Percentiles rank a stretch among this genome's conserved stretches.
phyloP scores from a whole-genome alignment of 2,797 vertebrate genomes.

The Alcedo quadribrachys region DNA sequence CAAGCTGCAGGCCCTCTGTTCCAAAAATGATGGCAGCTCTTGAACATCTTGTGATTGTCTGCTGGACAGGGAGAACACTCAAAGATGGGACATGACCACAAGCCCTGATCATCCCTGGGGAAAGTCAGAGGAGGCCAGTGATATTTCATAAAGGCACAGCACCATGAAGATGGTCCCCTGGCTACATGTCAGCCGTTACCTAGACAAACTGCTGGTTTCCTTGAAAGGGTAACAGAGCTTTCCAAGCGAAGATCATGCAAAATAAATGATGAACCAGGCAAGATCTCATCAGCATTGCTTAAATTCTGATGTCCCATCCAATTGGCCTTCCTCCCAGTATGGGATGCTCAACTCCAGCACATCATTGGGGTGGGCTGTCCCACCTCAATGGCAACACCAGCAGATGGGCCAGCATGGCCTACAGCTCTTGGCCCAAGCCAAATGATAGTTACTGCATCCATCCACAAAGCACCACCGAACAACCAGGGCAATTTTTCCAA shows the following conservation, averaged over 20 bases:
- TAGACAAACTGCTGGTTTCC: background rate
- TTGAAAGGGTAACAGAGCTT: background rate
- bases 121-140: background rate
- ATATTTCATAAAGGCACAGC: fast-evolving
- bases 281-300: background rate
- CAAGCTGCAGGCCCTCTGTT: background rate
- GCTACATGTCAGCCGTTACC: background rate
- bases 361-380: background rate
- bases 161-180: background rate
- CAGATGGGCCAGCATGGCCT: background rate
- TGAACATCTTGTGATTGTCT: fast-evolving
- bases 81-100: fast-evolving
- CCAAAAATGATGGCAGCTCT: fast-evolving
- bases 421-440: background rate
- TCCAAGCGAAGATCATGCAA: background rate
- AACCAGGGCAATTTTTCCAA: background rate
- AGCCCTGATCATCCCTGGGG: background rate
- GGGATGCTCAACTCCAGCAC: background rate
- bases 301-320: background rate
- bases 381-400: background rate
- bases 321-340: background rate
- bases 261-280: background rate
- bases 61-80: background rate
- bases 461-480: background rate
- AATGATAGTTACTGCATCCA: background rate